These are phyloP conservation scores for Psylliodes chrysocephalus DNA, from an alignment of 2,888 invertebrate species.

Conservation along the genomic window DNA sequence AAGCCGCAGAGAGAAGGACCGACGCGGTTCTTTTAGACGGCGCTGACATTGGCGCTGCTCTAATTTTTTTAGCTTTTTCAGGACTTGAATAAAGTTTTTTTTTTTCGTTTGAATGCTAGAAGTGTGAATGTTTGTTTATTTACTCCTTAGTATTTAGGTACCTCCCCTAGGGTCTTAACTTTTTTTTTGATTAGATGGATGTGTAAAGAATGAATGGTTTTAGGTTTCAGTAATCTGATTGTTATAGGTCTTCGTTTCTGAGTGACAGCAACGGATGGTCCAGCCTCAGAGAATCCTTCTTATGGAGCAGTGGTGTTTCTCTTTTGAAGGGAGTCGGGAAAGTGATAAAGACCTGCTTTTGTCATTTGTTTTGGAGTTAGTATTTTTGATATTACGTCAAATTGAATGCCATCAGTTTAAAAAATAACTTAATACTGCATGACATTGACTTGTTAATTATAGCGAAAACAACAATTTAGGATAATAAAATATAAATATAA, in stretches of 20 bases:
- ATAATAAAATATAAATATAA: not conserved
- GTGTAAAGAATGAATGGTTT: slow-evolving; percentile 15
- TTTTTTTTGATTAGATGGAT: slow-evolving; percentile 13
- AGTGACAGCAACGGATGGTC: slow-evolving; percentile 20
- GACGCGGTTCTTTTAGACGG: slow-evolving; percentile 53
- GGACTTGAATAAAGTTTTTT: slow-evolving; percentile 42
- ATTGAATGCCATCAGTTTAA: no score
- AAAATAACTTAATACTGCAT: not conserved
- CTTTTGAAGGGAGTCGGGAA: slow-evolving; percentile 1
- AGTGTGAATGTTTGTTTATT: not conserved
- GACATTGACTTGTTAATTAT: slow-evolving; percentile 5
- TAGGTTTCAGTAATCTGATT: slow-evolving; percentile 46
- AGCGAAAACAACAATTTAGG: not conserved
- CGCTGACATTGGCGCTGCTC: slow-evolving; percentile 50
- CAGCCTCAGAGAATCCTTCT: slow-evolving; percentile 28
- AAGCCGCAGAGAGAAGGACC: slow-evolving; percentile 52
- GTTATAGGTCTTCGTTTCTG: slow-evolving; percentile 45
- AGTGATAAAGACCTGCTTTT: not conserved
- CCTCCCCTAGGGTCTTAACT: not conserved
- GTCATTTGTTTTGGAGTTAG: not conserved
- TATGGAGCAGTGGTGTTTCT: not conserved
- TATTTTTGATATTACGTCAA: slow-evolving; percentile 18
- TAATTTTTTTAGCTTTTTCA: slow-evolving; percentile 44
- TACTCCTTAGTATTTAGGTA: not conserved
- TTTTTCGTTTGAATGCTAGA: slow-evolving; percentile 28